Percentiles rank a stretch among this genome's conserved stretches.
phyloP scores from a whole-genome alignment of 2,113 vertebrate genomes.

The Scopus umbretta region DNA sequence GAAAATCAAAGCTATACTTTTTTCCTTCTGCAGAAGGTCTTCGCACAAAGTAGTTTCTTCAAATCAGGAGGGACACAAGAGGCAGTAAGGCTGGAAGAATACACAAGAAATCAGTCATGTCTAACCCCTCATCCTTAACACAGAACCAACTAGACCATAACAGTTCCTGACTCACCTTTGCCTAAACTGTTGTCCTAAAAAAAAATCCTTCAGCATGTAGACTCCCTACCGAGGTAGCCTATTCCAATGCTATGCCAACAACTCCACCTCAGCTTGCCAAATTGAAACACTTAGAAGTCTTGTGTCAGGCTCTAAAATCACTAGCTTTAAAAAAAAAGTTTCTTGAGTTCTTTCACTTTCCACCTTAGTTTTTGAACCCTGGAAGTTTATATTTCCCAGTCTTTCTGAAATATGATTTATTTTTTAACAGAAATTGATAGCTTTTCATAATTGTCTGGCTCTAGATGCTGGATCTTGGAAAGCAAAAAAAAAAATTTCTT shows the following conservation, averaged over 20 bases:
- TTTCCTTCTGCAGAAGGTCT: not conserved
- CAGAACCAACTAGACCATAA: not conserved
- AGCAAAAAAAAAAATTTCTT: not conserved
- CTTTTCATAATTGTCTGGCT: not conserved
- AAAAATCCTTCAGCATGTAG: not conserved
- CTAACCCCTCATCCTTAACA: not conserved
- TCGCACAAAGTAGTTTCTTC: not conserved
- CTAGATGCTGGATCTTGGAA: not conserved
- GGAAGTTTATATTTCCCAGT: not conserved
- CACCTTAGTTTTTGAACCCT: not conserved
- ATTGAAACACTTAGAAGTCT: not conserved
- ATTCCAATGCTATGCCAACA: not conserved
- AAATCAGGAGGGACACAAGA: not conserved
- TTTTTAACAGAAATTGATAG: not conserved
- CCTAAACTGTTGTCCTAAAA: not conserved
- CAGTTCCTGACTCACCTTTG: not conserved
- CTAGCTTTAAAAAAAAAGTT: not conserved
- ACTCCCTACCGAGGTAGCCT: not conserved
- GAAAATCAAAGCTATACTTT: not conserved
- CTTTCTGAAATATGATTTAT: not conserved
- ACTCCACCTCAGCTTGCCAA: not conserved
- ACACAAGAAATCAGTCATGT: not conserved
- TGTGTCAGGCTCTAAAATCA: not conserved
- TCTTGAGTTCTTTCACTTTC: not conserved
- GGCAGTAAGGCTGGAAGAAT: not conserved